Conservation (phyloP, 2,797 vertebrate species). For the Diglossa cyanea region DNA sequence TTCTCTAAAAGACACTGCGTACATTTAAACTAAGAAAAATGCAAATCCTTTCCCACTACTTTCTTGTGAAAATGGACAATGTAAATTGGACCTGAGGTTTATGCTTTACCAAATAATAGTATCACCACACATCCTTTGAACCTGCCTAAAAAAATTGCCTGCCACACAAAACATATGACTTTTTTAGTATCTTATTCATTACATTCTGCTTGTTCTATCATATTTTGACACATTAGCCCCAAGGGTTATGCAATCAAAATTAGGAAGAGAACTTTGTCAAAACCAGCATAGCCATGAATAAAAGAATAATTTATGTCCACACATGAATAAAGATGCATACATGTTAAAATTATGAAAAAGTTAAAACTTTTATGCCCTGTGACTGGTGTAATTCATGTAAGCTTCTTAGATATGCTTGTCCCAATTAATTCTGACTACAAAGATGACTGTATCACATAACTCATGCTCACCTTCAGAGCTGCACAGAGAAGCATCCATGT, state of each 20-base stretch:
- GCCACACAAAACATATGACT: conserved; percentile 4
- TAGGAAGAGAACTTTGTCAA: conserved; percentile 44
- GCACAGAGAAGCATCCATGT: not conserved
- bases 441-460: not conserved
- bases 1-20: not conserved
- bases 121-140: not conserved
- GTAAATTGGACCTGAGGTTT: not conserved
- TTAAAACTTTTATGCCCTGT: not conserved
- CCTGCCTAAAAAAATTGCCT: not conserved
- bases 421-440: not conserved
- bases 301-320: not conserved
- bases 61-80: conserved; percentile 6
- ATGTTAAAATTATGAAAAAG: conserved; percentile 24
- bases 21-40: conserved; percentile 4
- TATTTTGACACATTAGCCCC: conserved; percentile 47
- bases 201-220: conserved; percentile 29
- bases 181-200: conserved; percentile 33
- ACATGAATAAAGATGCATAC: not conserved
- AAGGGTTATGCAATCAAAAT: conserved; percentile 47
- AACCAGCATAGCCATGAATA: not conserved
- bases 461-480: not conserved
- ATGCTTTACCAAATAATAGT: conserved; percentile 34
- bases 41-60: not conserved
- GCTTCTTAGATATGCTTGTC: not conserved
- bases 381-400: not conserved